These are phyloP conservation scores for Hydriomena furcata DNA, from an alignment of 2,888 invertebrate genomes.

Conservation along the genomic window DNA sequence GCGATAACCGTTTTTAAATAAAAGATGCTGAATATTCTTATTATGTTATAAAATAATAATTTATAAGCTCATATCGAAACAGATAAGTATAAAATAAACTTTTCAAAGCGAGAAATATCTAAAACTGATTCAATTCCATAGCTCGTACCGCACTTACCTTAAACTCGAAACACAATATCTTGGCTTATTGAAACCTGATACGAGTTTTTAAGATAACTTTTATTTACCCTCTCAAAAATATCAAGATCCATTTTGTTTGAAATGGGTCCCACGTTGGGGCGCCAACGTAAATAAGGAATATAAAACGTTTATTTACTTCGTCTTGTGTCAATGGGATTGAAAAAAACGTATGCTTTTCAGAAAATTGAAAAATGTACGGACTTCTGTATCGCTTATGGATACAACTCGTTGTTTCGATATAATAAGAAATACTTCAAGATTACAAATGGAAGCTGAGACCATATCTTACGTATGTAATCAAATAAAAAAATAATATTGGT, in stretches of 20 bases:
- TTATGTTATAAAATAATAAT: not conserved
- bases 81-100: slow-evolving; percentile 12
- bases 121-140: slow-evolving; percentile 28
- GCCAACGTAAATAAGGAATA: slow-evolving; percentile 41
- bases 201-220: slow-evolving; percentile 37
- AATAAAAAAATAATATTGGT: no score
- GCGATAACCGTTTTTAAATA: not conserved
- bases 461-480: no score
- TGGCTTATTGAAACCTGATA: slow-evolving; percentile 37
- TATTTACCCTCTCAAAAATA: slow-evolving; percentile 35
- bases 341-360: slow-evolving; percentile 14
- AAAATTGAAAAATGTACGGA: not conserved
- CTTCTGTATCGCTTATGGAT: not conserved
- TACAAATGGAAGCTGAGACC: no score
- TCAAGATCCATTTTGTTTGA: slow-evolving; percentile 39
- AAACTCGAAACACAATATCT: slow-evolving; percentile 35
- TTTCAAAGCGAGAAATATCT: slow-evolving; percentile 13
- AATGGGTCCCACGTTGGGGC: slow-evolving; percentile 45
- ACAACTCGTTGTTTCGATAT: no score
- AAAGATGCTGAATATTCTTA: not conserved
- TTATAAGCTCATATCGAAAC: slow-evolving; percentile 1
- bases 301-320: slow-evolving; percentile 38
- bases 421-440: no score
- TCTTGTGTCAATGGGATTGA: slow-evolving; percentile 20
- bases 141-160: slow-evolving; percentile 24